Conservation (phyloP, 2,113 vertebrate genomes). For the Micromys minutus region DNA sequence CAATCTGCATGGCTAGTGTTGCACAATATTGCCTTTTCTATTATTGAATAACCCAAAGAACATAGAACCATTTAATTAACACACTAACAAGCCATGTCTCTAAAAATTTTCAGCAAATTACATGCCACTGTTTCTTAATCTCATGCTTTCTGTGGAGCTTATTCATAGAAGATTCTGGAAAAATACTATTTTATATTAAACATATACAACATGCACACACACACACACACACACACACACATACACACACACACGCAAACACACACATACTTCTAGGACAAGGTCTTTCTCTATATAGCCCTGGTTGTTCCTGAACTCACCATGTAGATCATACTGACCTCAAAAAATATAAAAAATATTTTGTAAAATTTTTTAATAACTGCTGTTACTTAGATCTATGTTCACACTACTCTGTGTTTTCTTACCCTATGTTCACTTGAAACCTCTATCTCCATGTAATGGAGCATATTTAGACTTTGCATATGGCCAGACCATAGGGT, state of each 20-base stretch:
- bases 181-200: neutral
- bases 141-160: neutral
- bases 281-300: neutral
- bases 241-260: fast-evolving
- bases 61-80: neutral
- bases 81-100: neutral
- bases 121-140: neutral
- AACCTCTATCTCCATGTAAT: neutral
- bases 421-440: neutral
- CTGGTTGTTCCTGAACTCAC: neutral
- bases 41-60: too few relatives aligned
- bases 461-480: neutral
- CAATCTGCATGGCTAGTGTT: neutral
- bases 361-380: neutral
- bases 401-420: neutral
- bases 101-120: neutral
- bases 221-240: too few relatives aligned
- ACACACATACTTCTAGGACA: neutral
- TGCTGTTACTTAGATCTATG: neutral
- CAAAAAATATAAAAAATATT: too few relatives aligned
- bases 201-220: neutral
- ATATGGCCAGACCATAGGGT: neutral
- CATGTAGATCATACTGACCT: neutral
- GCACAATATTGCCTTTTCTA: neutral
- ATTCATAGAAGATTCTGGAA: neutral